Evolutionary conservation across 2,888 invertebrate genomes (phyloP), one percentile per base, ranked within the genome.

Genomic region (Ophion ventricosus): DNA sequence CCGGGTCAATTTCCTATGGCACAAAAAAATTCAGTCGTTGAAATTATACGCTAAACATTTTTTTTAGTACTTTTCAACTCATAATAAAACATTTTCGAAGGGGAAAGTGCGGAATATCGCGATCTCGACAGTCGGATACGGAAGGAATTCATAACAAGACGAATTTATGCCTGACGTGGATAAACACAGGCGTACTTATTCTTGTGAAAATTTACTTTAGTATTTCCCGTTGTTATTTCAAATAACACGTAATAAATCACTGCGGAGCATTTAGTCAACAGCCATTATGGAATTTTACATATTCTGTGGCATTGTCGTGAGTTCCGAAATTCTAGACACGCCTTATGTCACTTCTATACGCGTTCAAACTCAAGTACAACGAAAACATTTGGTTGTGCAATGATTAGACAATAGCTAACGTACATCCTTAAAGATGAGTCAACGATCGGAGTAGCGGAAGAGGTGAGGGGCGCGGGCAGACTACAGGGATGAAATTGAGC

Each of bases 1-100:
- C 96, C 88, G 96, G 95, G 93, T 96, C 96, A 90, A 96, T 94
- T 93, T 96, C 96, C 96, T 96, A 90, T 76, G 93, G 94, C 85
- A 87, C 87, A 89, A 92, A 93, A 85, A 87, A 56, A 70, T 40
- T 82, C 70, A 64, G 73, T 67, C 43, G 17, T 69, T 74, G 35
- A 80, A 25, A n/a, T 73, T 59, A 54, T 49, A 40, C 63, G n/a
- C n/a, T 63, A 5, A 17, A 43, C 17, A 3, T 8, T 26, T 61
- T 26, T 5, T 10, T 25, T 1, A 1, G 17, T 25, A 26, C 2
- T 49, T 26, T 49, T 49, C 17, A 2, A 67, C 8, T 49, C 49
- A 10, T 49, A 5, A 49, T 10, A 25, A 43, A 14, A 7, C 7
- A 2, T 69, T 26, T 4, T 5, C 11, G 20, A 59, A 72, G 2